Base-by-base conservation (phyloP, 1,140 invertebrate species). In the Sarcophaga bullata region DNA sequence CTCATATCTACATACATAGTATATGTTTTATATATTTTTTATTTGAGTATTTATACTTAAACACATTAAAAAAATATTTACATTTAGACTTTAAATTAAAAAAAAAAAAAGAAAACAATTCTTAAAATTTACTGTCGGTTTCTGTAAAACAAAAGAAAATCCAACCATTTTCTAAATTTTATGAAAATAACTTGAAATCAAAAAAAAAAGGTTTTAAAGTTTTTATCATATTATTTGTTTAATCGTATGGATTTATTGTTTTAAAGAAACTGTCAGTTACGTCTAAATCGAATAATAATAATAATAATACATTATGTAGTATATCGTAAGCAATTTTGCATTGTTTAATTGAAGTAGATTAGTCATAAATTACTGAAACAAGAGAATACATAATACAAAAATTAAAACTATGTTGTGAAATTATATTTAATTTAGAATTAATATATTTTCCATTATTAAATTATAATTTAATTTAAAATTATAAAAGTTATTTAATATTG, bases 361-460 rank as follows among this genome's bases (percentile, higher is more conserved):
- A 15, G n/a, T 49, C 48, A 7, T 76, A 76, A 15, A 48, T 76
- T 76, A n/a, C 46, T 49, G 47, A 76, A 76, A 15, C 73, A 49
- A 73, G 46, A 37, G 8, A 37, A 73, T n/a, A 73, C 7, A 73
- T 46, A 37, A 72, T 25, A 47, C 73, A 73, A 49, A 73, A 76
- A 37, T 37, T 37, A 37, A 37, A 49, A 37, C n/a, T 48, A 76
- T 76, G 73, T 76, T 76, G 73, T 76, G 73, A 76, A 76, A 76
- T 76, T 48, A 76, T 17, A 48, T 76, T 49, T 76, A 76, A 76
- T 76, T 76, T 76, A 76, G 73, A 76, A 48, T 48, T 76, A 76
- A n/a, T 76, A 76, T 76, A 76, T 49, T 76, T 76, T 76, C 17
- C 46, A 48, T 76, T 76, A 49, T 48, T 49, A 48, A 48, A 48